Evolutionary conservation across 2,113 vertebrate genomes (phyloP), one percentile per base, ranked within the genome.

Genomic region (Cettia cetti): DNA sequence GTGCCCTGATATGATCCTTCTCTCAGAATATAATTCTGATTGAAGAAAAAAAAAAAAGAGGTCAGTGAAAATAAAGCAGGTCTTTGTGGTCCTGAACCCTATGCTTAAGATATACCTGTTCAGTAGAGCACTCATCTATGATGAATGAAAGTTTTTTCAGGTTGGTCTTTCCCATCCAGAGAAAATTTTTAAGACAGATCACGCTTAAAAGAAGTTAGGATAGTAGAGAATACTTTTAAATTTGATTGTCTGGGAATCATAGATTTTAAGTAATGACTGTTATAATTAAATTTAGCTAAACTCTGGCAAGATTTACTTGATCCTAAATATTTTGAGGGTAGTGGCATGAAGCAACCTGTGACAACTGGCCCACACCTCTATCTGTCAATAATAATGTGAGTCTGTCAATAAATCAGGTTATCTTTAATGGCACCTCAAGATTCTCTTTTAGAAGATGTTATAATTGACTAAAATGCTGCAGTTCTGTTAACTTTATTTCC

Each of bases 31-130:
- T 75, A 19, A 42, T 71, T 20, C 10, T 88, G 16, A 52, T 0
- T 49, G 4, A 13, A 11, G 7, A 0, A 6, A 33, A 49, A n/a
- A 0, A 6, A 33, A 49, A n/a, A 44, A 42, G 11, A 57, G 10
- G 7, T 65, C 2, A 2, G 7, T 61, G 35, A 45, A 74, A 39
- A 44, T 44, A 68, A 75, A 39, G 57, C 20, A 76, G 30, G 4
- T 44, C 31, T 79, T 70, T 59, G 20, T 23, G 40, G 19, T 85
- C 31, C 60, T 86, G 35, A 82, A n/a, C 17, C 23, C 11, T 59
- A 5, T 76, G 30, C 83, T 39, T 21, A 54, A 63, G 39, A 28
- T 60, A 44, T 8, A 42, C 1, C 2, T 47, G 14, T 42, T 59
- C 35, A 10, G 31, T 19, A 89, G 45, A 90, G 18, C 35, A 52